Percentiles rank a stretch among this genome's conserved stretches.
Conservation (phyloP, 2,888 invertebrate genomes). For the Choristoneura rosaceana region DNA sequence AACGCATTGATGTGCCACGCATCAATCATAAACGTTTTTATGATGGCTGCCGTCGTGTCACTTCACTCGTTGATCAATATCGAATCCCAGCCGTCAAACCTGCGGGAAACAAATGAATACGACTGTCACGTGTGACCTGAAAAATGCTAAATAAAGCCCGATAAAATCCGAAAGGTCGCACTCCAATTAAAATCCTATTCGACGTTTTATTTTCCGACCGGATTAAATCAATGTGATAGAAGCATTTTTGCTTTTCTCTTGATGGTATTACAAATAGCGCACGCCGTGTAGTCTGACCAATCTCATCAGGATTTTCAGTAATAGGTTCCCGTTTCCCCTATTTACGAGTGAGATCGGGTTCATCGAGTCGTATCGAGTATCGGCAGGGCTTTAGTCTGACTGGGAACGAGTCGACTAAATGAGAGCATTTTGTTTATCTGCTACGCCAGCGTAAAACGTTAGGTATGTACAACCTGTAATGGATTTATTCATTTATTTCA, state of each 20-base stretch:
- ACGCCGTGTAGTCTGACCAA: constrained; percentile 17
- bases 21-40: constrained; percentile 39
- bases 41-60: constrained; percentile 28
- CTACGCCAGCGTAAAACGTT: constrained; percentile 61
- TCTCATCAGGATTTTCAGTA: constrained; percentile 37
- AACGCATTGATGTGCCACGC: constrained; percentile 20
- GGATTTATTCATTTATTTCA: constrained; percentile 42
- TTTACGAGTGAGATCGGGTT: constrained; percentile 68
- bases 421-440: constrained; percentile 61
- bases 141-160: constrained; percentile 17
- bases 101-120: constrained; percentile 33
- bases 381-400: constrained; percentile 54
- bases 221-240: constrained; percentile 15
- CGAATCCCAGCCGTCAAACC: constrained; percentile 25
- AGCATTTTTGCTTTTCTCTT: constrained; percentile 6
- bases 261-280: constrained; percentile 8
- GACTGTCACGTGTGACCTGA: constrained; percentile 17
- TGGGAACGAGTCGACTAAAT: constrained; percentile 67
- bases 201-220: constrained; percentile 12
- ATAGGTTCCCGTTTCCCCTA: constrained; percentile 54
- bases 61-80: constrained; percentile 35
- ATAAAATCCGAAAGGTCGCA: constrained; percentile 15
- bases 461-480: constrained; percentile 51
- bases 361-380: constrained; percentile 64
- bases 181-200: constrained; percentile 15